phyloP scores from a whole-genome alignment of 2,113 vertebrate genomes.

The Toxostoma redivivum region DNA sequence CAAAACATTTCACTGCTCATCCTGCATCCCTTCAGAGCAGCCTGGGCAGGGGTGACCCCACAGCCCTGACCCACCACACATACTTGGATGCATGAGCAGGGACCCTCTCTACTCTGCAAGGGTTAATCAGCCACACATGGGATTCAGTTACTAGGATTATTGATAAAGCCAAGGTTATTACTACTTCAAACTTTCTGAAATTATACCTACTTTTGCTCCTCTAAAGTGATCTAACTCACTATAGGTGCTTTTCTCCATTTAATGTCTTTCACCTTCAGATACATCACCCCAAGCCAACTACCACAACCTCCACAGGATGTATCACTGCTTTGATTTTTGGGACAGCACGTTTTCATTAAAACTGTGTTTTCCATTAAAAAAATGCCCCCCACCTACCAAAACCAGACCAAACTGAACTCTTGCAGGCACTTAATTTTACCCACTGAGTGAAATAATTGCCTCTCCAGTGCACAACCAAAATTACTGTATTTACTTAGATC shows the following conservation, averaged over 20 bases:
- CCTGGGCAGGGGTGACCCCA: accelerated
- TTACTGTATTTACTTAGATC: background rate
- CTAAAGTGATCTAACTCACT: background rate
- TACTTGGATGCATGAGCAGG: accelerated
- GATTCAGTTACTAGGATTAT: background rate
- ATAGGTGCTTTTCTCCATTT: background rate
- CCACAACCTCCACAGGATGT: accelerated
- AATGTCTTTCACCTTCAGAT: background rate
- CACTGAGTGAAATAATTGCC: background rate
- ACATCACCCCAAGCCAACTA: background rate
- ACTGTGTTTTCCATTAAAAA: background rate
- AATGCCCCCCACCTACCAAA: background rate
- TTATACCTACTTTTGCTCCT: background rate
- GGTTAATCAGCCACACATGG: background rate
- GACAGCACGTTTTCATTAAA: background rate
- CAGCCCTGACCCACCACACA: background rate
- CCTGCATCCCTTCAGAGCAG: background rate
- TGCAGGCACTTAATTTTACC: background rate
- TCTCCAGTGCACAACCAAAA: background rate
- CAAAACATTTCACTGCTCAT: accelerated
- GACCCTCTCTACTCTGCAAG: background rate
- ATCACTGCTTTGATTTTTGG: background rate
- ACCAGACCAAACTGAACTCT: background rate
- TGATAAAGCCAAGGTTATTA: background rate
- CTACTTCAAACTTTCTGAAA: background rate